Percentiles rank a stretch among this genome's conserved stretches.
Evolutionary conservation across 2,888 invertebrate species (phyloP).

Genomic region (Tryphoninae sp.): DNA sequence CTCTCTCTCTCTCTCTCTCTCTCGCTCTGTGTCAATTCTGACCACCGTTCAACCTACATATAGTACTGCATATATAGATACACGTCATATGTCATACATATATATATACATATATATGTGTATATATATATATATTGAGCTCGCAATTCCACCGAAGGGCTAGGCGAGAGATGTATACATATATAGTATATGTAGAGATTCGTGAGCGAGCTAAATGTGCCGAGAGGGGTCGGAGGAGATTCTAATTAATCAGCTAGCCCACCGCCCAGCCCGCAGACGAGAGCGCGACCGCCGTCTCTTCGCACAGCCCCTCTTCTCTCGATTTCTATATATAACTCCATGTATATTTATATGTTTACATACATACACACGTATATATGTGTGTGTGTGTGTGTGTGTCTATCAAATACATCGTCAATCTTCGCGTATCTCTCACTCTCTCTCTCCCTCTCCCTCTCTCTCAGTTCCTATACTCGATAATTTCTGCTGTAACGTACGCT

Average conservation of each 20-base stretch:
- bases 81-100: conserved; percentile 15
- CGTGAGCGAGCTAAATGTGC: conserved; percentile 50
- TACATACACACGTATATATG: neutral
- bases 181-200: neutral
- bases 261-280: conserved; percentile 61
- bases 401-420: conserved; percentile 22
- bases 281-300: conserved; percentile 64
- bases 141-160: conserved; percentile 13
- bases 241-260: conserved; percentile 79
- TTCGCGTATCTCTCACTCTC: neutral
- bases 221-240: conserved; percentile 67
- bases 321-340: neutral
- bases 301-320: conserved; percentile 19
- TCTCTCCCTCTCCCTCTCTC: neutral
- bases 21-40: conserved; percentile 34
- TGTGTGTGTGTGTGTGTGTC: too few relatives aligned
- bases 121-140: neutral
- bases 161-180: too few relatives aligned
- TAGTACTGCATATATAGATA: neutral
- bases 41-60: conserved; percentile 34
- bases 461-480: conserved; percentile 45
- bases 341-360: neutral
- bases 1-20: conserved; percentile 26
- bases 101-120: neutral
- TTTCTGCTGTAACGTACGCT: conserved; percentile 20